Base-by-base conservation (phyloP, 2,888 invertebrate species). In the Nowickia ferox region DNA sequence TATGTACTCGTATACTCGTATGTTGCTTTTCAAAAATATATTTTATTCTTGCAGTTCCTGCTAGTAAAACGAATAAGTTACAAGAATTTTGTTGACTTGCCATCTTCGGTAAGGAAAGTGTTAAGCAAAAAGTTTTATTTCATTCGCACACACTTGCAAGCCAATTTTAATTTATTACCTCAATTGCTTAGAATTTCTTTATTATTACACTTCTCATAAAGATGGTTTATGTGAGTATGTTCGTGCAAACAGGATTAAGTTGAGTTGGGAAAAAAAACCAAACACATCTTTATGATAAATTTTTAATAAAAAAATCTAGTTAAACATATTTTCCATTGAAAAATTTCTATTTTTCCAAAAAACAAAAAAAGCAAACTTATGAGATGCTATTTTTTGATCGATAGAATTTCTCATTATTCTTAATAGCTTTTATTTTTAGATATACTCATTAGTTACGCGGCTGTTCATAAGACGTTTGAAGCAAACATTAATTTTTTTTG, bases 171-270 rank as follows among this genome's bases (percentile, higher is more conserved):
- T 61, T 74, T 59, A 51, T 72, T 66, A 66, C 51, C 59, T n/a
- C 44, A 74, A 51, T 69, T 53, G 42, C 22, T 68, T 44, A 9
- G 30, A 68, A 53, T 59, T 81, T 59, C 51, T 51, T 51, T 59
- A 57, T 65, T 57, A 51, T 74, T 42, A 66, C 30, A 48, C 40
- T 42, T 51, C 65, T 65, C 15, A 48, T 30, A 6, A 6, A 30
- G 30, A 30, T 72, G 57, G 48, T 40, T 48, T 71, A 30, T 30
- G 30, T 61, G 1, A n/a, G 8, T 30, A 55, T 44, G 13, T 6
- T 4, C 55, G n/a, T n/a, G 11, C 22, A 63, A 10, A 51, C 17
- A 46, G 63, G 30, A 55, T n/a, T 48, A 15, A 44, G n/a, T 6
- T 9, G 0, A 55, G 40, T 9, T 11, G 0, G 30, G 6, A 53